Evolutionary conservation across 2,888 invertebrate species (phyloP).

Genomic region (Calameuta filiformis): DNA sequence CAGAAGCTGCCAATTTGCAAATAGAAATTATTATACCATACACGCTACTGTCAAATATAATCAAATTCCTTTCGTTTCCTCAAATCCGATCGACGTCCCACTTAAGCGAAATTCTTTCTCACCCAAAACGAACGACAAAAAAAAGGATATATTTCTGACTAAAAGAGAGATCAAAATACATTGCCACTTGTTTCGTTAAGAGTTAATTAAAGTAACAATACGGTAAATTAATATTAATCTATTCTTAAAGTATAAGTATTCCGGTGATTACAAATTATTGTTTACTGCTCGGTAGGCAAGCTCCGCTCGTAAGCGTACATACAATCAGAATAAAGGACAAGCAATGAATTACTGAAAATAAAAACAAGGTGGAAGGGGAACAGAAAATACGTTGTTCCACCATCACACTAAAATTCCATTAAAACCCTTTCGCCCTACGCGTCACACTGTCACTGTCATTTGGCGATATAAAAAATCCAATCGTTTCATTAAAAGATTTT

Average conservation of each 20-base stretch:
- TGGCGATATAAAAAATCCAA: neutral
- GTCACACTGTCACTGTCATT: neutral
- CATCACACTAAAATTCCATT: neutral
- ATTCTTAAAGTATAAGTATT: conserved; percentile 32
- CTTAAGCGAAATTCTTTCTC: conserved; percentile 51
- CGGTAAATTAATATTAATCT: conserved; percentile 55
- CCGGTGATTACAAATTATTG: conserved; percentile 29
- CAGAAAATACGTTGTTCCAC: conserved; percentile 1
- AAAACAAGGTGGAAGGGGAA: conserved; percentile 25
- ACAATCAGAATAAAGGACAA: conserved; percentile 47
- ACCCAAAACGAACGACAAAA: conserved; percentile 53
- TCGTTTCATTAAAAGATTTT: neutral
- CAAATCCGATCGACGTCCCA: conserved; percentile 15
- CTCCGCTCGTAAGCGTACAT: conserved; percentile 51
- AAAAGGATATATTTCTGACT: conserved; percentile 73
- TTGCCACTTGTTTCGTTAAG: conserved; percentile 71
- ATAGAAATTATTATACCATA: conserved; percentile 41
- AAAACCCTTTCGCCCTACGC: neutral
- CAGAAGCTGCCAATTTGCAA: conserved; percentile 62
- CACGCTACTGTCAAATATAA: conserved; percentile 32
- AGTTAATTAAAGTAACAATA: conserved; percentile 63
- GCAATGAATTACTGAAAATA: conserved; percentile 25
- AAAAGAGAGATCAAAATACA: conserved; percentile 79
- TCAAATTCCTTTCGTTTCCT: conserved; percentile 9
- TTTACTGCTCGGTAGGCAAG: conserved; percentile 57